Evolutionary conservation across 2,888 invertebrate genomes (phyloP).

Genomic region (Machimus atricapillus): DNA sequence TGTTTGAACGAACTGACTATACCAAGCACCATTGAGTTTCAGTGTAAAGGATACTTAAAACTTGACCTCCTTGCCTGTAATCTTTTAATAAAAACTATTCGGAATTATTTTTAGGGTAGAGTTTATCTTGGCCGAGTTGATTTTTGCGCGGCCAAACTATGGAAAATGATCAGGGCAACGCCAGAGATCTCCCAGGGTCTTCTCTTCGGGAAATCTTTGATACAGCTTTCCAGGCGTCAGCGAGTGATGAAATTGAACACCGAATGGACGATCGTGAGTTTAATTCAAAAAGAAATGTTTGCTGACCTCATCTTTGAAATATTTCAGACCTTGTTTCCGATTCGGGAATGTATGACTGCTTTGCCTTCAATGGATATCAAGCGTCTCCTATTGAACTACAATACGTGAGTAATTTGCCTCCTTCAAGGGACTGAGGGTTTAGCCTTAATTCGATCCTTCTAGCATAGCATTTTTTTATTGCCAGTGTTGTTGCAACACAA

Average conservation of each 20-base stretch:
- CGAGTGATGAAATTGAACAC: constrained; percentile 41
- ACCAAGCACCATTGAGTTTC: not conserved
- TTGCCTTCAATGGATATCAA: constrained; percentile 36
- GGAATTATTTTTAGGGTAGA: not conserved
- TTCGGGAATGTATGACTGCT: constrained; percentile 40
- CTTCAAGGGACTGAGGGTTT: not conserved
- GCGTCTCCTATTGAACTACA: constrained; percentile 44
- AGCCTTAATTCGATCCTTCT: too few species aligned
- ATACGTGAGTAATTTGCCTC: constrained; percentile 42
- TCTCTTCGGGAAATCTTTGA: constrained; percentile 50
- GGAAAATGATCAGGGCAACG: constrained; percentile 57
- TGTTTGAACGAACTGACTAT: not conserved
- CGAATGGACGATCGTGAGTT: constrained; percentile 28
- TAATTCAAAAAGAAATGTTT: not conserved
- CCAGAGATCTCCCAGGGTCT: constrained; percentile 53
- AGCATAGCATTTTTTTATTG: not conserved
- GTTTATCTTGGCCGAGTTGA: not conserved
- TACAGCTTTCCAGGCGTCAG: constrained; percentile 48
- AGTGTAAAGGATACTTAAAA: not conserved
- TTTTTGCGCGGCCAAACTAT: constrained; percentile 45
- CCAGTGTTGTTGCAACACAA: not conserved
- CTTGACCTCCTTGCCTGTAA: not conserved
- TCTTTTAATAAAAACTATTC: not conserved
- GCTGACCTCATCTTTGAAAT: not conserved
- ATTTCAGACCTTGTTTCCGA: not conserved